Conservation (phyloP, 1,140 invertebrate species). For the Drosophila neocordata region DNA sequence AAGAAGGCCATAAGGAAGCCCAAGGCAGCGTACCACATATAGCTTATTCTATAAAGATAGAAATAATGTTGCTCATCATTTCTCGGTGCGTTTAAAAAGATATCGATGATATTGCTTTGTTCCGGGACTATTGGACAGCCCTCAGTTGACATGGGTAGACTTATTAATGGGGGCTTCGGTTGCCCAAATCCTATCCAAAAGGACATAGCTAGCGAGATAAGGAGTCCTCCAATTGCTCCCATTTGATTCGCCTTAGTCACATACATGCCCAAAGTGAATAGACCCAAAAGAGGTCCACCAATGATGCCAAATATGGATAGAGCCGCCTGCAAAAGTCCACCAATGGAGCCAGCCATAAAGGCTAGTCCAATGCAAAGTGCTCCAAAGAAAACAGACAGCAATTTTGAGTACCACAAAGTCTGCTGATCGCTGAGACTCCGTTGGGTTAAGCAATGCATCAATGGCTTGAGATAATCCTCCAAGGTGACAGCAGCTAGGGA, state of each 20-base stretch:
- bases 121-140: slow-evolving; percentile 83
- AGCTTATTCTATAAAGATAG: slow-evolving; percentile 87
- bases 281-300: slow-evolving; percentile 90
- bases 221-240: slow-evolving; percentile 88
- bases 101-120: slow-evolving; percentile 31
- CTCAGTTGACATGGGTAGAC: slow-evolving; percentile 85
- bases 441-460: slow-evolving; percentile 68
- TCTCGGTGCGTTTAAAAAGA: slow-evolving; percentile 6
- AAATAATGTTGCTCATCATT: slow-evolving; percentile 53
- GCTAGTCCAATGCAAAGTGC: slow-evolving; percentile 88
- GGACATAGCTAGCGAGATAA: slow-evolving; percentile 87
- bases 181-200: slow-evolving; percentile 94
- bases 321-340: slow-evolving; percentile 89
- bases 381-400: slow-evolving; percentile 88
- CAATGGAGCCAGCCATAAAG: slow-evolving; percentile 87
- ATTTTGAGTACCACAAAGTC: slow-evolving; percentile 84
- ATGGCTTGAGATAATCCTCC: slow-evolving; percentile 90
- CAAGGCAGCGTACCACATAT: slow-evolving; percentile 92
- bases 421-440: slow-evolving; percentile 60
- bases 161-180: slow-evolving; percentile 86
- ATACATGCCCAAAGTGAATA: slow-evolving; percentile 92
- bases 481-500: slow-evolving; percentile 92
- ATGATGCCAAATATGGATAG: slow-evolving; percentile 91
- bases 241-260: slow-evolving; percentile 86
- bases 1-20: slow-evolving; percentile 87